A percentile compares a stretch with the other conserved stretches of the same genome.
These are phyloP conservation scores for Balanococcus diminutus DNA, from an alignment of 2,888 invertebrate species.

Conservation along the genomic window DNA sequence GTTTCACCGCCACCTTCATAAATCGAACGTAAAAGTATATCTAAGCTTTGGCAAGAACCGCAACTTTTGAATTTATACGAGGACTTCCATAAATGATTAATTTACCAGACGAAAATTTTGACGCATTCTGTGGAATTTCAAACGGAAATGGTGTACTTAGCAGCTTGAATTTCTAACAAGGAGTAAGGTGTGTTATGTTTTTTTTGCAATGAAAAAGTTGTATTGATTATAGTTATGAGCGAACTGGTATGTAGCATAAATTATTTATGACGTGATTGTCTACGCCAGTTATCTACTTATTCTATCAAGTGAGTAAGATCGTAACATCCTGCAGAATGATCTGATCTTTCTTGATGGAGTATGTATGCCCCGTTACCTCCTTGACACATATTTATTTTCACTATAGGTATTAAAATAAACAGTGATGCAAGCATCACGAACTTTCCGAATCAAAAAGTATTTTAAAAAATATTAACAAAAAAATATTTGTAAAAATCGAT, in stretches of 20 bases:
- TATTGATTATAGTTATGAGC: not conserved
- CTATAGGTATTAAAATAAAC: too few relatives aligned
- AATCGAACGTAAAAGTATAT: not conserved
- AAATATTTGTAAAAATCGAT: too few relatives aligned
- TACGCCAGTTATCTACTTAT: too few relatives aligned
- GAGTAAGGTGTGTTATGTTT: not conserved
- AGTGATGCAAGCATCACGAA: too few relatives aligned
- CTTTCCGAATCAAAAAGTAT: too few relatives aligned
- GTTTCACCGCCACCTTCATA: not conserved
- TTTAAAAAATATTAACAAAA: too few relatives aligned
- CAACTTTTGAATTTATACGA: not conserved
- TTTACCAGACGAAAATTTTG: not conserved
- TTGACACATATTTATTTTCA: too few relatives aligned
- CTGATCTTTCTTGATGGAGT: too few relatives aligned
- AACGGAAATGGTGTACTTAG: not conserved
- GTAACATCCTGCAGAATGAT: too few relatives aligned
- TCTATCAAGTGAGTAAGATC: too few relatives aligned
- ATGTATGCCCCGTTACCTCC: too few relatives aligned
- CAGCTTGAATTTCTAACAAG: not conserved
- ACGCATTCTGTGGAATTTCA: conserved; percentile 8
- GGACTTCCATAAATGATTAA: conserved; percentile 10
- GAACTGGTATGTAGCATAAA: not conserved
- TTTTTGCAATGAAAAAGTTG: not conserved
- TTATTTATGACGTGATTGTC: not conserved
- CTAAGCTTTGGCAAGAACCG: not conserved